Evolutionary conservation across 2,888 invertebrate genomes (phyloP), one percentile per base, ranked within the genome.

Genomic region (Sipha maydis): DNA sequence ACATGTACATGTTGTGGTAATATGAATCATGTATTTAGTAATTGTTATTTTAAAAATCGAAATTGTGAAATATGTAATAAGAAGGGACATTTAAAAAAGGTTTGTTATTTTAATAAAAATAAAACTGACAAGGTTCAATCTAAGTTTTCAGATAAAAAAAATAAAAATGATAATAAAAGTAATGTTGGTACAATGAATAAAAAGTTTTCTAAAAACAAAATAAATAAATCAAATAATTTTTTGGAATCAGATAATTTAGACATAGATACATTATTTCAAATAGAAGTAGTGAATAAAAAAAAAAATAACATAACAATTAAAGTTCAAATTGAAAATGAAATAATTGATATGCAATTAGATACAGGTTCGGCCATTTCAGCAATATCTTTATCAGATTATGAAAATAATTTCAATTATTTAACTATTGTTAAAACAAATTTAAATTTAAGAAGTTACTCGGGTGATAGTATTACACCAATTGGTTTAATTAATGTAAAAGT

Each of bases 81-180:
- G 69, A 82, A 82, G n/a, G 69, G 82, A 82, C 41, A 69, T 82
- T 21, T 69, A 41, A 82, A 82, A 41, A 82, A 69, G 41, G 82
- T 69, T 41, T 69, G 79, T 34, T 79, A 61, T 54, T 54, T 54
- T 34, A 34, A 61, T 56, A 56, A 56, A n/a, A 56, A 77, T 17
- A 78, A 78, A 80, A 67, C 38, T 80, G 67, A 67, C 67, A 82
- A 69, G 28, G 14, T 9, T 69, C 38, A 69, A 82, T 9, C 17
- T 5, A 69, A 19, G 41, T 41, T 41, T 41, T 41, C 41, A 41
- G 11, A 41, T 41, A 11, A 9, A 9, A 41, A 41, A 41, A 41
- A 41, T 41, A 41, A 41, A 11, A 41, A 41, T 41, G 0, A 41
- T 41, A 41, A 41, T 41, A 41, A 41, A 41, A 41, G 41, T 41